These are phyloP conservation scores for Grammomys surdaster DNA, from an alignment of 2,113 vertebrate species.

Conservation along the genomic window DNA sequence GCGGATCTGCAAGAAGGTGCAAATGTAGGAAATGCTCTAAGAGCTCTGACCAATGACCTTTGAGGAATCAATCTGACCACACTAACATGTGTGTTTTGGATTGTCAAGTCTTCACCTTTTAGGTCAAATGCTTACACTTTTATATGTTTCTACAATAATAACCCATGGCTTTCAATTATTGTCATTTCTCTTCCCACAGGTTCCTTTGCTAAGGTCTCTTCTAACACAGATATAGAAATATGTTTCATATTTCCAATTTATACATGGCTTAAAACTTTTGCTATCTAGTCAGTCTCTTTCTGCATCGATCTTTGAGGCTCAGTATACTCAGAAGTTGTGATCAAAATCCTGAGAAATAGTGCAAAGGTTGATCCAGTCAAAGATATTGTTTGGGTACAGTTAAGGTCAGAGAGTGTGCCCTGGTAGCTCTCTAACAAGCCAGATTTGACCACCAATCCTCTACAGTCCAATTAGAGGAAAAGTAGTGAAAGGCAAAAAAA, in stretches of 20 bases:
- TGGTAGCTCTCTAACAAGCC: background rate
- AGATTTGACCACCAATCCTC: background rate
- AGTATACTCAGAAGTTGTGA: background rate
- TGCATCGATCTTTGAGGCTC: background rate
- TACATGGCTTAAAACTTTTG: slow-evolving; percentile 15
- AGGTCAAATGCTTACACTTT: background rate
- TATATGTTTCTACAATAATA: background rate
- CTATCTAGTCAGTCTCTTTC: background rate
- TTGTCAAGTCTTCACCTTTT: background rate
- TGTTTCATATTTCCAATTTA: slow-evolving; percentile 1
- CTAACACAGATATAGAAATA: background rate
- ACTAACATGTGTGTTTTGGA: background rate
- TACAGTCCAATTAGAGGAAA: background rate
- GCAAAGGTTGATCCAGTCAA: background rate
- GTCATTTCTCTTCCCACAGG: background rate
- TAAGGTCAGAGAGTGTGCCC: background rate
- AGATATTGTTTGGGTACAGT: background rate
- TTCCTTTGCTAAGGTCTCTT: background rate
- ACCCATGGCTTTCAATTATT: background rate
- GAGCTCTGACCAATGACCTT: background rate
- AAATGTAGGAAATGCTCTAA: background rate
- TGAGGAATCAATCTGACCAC: background rate
- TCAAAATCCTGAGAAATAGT: background rate
- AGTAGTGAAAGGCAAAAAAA: background rate
- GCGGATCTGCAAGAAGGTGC: background rate